Conservation (phyloP, 2,113 vertebrate species). For the Anthoscopus minutus region DNA sequence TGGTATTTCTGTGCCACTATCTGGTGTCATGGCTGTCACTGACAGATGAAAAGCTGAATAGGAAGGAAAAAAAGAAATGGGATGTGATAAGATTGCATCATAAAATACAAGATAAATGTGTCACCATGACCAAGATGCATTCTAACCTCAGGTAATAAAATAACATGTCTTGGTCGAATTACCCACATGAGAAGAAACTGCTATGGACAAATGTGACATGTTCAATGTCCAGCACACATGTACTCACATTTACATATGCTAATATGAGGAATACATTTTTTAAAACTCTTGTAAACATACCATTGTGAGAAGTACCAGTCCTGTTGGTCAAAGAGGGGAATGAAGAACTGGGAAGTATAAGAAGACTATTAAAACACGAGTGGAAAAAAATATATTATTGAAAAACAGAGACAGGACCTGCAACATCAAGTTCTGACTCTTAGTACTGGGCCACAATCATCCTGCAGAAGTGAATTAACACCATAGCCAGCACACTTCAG, state of each 20-base stretch:
- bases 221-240: neutral
- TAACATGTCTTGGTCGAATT: neutral
- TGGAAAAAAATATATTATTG: neutral
- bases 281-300: neutral
- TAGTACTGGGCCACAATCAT: neutral
- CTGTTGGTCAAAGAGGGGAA: neutral
- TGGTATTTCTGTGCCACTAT: neutral
- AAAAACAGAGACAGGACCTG: neutral
- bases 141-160: constrained; percentile 8
- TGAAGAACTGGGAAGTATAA: neutral
- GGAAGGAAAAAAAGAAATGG: neutral
- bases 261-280: neutral
- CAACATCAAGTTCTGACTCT: neutral
- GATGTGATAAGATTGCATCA: constrained; percentile 27
- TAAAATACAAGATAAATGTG: constrained; percentile 37
- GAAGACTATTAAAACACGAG: neutral
- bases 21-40: neutral
- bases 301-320: neutral
- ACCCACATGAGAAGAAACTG: neutral
- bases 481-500: neutral
- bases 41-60: neutral
- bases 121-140: neutral
- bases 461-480: neutral
- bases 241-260: neutral
- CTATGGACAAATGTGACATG: neutral